Evolutionary conservation across 1,140 invertebrate species (phyloP).

Genomic region (Pomphorhynchus laevis): DNA sequence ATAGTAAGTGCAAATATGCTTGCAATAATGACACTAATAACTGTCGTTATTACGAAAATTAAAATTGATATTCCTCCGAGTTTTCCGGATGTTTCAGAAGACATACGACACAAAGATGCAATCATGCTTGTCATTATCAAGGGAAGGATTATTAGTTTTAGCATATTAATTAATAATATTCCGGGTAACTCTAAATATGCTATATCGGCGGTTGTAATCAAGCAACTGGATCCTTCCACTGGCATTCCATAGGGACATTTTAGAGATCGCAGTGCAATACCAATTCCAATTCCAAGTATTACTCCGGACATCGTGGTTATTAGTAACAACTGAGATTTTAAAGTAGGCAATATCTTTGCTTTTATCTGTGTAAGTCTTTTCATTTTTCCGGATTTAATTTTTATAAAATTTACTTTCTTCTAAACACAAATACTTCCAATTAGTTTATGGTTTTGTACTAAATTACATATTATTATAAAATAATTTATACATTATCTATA

Average conservation of each 20-base stretch:
- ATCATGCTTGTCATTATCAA: conserved; percentile 9
- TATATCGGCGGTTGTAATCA: too few relatives aligned
- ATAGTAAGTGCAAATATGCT: conserved; percentile 6
- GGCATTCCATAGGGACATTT: too few relatives aligned
- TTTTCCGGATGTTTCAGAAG: conserved; percentile 11
- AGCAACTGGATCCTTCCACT: too few relatives aligned
- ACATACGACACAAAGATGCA: conserved; percentile 2
- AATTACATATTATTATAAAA: too few relatives aligned
- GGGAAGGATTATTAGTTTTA: conserved; percentile 9
- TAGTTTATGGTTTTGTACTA: too few relatives aligned
- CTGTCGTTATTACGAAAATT: conserved; percentile 6
- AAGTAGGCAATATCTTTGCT: too few relatives aligned
- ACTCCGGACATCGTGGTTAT: conserved; percentile 5
- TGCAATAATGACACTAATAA: conserved; percentile 3
- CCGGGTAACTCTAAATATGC: conserved; percentile 6
- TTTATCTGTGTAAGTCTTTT: too few relatives aligned
- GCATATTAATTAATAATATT: conserved; percentile 7
- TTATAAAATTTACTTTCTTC: too few relatives aligned
- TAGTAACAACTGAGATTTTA: conserved; percentile 1
- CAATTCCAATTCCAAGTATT: conserved; percentile 4
- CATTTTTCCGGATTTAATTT: too few relatives aligned
- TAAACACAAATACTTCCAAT: too few relatives aligned
- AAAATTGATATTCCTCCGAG: conserved; percentile 13
- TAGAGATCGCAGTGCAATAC: conserved; percentile 4
- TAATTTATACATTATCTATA: too few relatives aligned